phyloP scores from a whole-genome alignment of 2,797 vertebrate species.

The Hydrocynus forskahlii region DNA sequence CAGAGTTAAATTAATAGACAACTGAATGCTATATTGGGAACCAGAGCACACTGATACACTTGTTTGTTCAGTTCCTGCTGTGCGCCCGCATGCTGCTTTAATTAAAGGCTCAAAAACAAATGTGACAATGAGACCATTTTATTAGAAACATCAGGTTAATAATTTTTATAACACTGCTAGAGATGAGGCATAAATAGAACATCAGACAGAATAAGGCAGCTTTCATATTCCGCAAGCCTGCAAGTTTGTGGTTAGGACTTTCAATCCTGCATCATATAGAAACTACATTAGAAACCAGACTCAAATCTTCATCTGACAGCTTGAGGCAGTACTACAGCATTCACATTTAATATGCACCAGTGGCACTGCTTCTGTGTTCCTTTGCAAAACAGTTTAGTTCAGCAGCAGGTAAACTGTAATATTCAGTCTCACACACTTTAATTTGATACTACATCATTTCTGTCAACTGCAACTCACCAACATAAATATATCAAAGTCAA shows the following conservation, averaged over 20 bases:
- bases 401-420: conserved; percentile 30
- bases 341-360: conserved; percentile 36
- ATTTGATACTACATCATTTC: conserved; percentile 34
- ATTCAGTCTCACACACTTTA: conserved; percentile 2
- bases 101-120: not conserved
- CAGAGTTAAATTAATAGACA: not conserved
- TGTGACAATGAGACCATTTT: conserved; percentile 53
- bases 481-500: conserved; percentile 17
- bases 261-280: conserved; percentile 12
- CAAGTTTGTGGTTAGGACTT: conserved; percentile 18
- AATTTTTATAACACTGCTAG: conserved; percentile 59
- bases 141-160: conserved; percentile 62
- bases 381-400: conserved; percentile 30
- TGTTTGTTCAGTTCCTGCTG: not conserved
- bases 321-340: conserved; percentile 33
- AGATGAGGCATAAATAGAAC: conserved; percentile 61
- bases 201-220: conserved; percentile 55
- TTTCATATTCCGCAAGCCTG: conserved; percentile 51
- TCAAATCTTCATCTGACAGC: conserved; percentile 22
- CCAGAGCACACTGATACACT: not conserved
- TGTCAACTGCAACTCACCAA: conserved; percentile 15
- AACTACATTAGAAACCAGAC: conserved; percentile 4
- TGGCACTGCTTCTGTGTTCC: conserved; percentile 20
- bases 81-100: no score
- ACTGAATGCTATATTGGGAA: not conserved